A percentile compares a stretch with the other conserved stretches of the same genome.
Conservation (phyloP, 1,140 invertebrate species). For the Lepidurus arcticus region DNA sequence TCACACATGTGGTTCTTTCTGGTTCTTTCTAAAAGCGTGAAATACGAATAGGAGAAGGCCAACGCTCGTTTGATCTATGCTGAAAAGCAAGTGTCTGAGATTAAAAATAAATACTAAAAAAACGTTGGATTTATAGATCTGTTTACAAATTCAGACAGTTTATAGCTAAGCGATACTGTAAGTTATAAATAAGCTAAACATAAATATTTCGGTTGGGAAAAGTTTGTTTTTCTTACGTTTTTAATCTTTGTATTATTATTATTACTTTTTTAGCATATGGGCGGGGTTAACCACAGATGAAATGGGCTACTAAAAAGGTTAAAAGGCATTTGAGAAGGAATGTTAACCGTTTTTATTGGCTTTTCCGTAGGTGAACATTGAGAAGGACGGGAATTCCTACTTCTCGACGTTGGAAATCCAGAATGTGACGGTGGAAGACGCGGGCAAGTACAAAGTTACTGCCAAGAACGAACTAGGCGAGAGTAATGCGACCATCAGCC, state of each 20-base stretch:
- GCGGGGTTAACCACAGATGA: no score
- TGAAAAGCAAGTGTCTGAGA: no score
- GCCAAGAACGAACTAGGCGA: conserved; percentile 94
- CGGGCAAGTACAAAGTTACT: conserved; percentile 93
- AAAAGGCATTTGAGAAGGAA: not conserved
- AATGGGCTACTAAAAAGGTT: not conserved
- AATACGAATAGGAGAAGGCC: not conserved
- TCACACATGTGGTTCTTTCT: not conserved
- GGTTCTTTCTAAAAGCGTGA: not conserved
- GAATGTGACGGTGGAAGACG: conserved; percentile 92
- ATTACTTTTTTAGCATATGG: not conserved
- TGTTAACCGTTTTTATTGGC: conserved; percentile 33
- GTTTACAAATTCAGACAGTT: not conserved
- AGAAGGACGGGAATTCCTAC: conserved; percentile 88
- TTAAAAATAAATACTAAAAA: no score
- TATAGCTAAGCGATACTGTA: conserved; percentile 22
- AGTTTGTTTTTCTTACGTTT: no score
- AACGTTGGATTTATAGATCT: no score
- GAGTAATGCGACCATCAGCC: conserved; percentile 90
- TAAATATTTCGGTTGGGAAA: not conserved
- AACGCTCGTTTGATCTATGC: no score
- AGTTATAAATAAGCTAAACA: not conserved
- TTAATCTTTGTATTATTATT: no score
- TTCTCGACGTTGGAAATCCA: conserved; percentile 84
- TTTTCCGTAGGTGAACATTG: conserved; percentile 66